phyloP scores from a whole-genome alignment of 2,113 vertebrate genomes.

The Choloepus hoffmanni region DNA sequence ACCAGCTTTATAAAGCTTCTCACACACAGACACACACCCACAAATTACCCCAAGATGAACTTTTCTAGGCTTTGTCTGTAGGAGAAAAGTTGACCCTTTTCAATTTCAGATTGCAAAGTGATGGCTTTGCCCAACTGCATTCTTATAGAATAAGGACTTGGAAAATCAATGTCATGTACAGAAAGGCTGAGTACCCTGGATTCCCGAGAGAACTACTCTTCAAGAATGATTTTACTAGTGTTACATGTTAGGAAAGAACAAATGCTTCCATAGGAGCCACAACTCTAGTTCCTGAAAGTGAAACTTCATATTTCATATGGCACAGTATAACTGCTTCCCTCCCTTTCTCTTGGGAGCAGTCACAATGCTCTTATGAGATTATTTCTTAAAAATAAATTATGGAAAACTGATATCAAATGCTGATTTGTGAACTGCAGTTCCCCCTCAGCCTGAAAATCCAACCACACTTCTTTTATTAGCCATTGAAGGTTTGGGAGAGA shows the following conservation, averaged over 20 bases:
- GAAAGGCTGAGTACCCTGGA: neutral
- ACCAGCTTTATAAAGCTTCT: neutral
- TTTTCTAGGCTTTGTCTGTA: neutral
- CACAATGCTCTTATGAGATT: neutral
- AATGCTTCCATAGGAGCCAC: neutral
- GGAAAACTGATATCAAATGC: neutral
- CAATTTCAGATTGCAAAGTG: neutral
- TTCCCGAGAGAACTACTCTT: neutral
- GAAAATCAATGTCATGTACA: neutral
- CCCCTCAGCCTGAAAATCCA: neutral
- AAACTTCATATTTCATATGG: neutral
- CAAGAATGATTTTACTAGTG: neutral
- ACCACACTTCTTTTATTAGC: neutral
- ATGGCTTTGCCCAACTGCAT: neutral
- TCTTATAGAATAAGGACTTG: neutral
- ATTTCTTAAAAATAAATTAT: neutral
- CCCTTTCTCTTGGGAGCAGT: constrained; percentile 8
- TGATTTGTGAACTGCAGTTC: neutral
- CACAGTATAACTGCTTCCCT: neutral
- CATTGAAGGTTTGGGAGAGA: neutral
- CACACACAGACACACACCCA: neutral
- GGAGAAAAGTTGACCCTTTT: neutral
- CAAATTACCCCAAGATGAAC: neutral
- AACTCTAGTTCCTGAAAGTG: neutral
- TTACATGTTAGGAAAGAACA: neutral